Conservation (phyloP, 2,888 invertebrate genomes). For the Yponomeuta sedellus region DNA sequence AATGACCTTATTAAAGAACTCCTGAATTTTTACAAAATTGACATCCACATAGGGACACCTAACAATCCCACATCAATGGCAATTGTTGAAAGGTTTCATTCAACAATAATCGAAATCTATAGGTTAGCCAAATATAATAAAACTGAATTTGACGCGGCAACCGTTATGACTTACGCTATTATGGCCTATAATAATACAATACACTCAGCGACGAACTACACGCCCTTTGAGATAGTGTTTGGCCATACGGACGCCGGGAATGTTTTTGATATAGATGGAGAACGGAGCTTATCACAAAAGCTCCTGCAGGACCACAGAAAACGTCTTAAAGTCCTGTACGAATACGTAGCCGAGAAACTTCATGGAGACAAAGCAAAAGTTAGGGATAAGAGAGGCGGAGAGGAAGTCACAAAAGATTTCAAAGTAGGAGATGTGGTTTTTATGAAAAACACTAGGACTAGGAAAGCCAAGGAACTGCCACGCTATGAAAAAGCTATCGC, state of each 20-base stretch:
- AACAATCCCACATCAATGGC: constrained; percentile 18
- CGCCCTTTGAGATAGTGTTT: constrained; percentile 23
- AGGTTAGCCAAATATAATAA: constrained; percentile 28
- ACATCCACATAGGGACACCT: constrained; percentile 18
- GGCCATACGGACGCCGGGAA: constrained; percentile 18
- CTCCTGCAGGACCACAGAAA: constrained; percentile 23
- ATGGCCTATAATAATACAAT: constrained; percentile 23
- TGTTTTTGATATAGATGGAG: background rate
- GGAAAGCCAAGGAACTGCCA: constrained; percentile 25
- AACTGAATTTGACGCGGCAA: constrained; percentile 22
- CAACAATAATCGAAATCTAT: constrained; percentile 28
- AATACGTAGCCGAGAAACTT: constrained; percentile 19
- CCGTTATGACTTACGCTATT: constrained; percentile 19
- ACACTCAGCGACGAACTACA: constrained; percentile 21
- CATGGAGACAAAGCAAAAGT: background rate
- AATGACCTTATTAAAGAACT: constrained; percentile 26
- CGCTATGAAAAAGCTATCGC: constrained; percentile 26
- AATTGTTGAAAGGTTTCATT: constrained; percentile 28
- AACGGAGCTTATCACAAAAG: constrained; percentile 20
- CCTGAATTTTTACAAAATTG: constrained; percentile 25
- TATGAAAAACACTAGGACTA: constrained; percentile 25
- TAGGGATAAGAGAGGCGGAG: constrained; percentile 22
- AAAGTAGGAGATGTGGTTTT: constrained; percentile 22
- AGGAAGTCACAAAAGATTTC: constrained; percentile 14
- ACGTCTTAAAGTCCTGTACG: constrained; percentile 21